A percentile compares a stretch with the other conserved stretches of the same genome.
These are phyloP conservation scores for Leguminivora glycinivorella DNA, from an alignment of 1,140 invertebrate genomes.

Conservation along the genomic window DNA sequence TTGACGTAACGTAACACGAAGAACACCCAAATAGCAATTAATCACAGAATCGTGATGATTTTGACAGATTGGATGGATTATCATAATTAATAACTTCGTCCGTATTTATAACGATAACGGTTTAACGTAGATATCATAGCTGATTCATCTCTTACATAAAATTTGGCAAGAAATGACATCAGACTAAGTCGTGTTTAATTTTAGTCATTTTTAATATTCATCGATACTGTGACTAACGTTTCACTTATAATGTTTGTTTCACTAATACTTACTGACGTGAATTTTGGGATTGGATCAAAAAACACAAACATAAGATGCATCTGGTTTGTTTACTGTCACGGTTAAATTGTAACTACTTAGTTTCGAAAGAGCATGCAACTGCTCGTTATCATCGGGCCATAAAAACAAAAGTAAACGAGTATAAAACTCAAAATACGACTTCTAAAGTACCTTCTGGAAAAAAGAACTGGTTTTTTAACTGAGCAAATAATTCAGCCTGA, in stretches of 20 bases:
- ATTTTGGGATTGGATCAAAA: conserved; percentile 5
- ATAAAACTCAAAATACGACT: conserved; percentile 25
- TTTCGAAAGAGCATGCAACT: conserved; percentile 24
- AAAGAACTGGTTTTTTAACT: not conserved
- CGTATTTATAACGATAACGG: conserved; percentile 20
- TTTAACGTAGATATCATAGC: conserved; percentile 12
- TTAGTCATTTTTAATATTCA: conserved; percentile 16
- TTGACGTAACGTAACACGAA: not conserved
- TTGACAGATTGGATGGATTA: conserved; percentile 21
- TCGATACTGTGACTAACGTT: not conserved
- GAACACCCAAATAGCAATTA: conserved; percentile 18
- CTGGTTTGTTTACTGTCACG: conserved; percentile 11
- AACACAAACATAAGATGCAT: not conserved
- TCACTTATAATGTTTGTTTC: too few species aligned
- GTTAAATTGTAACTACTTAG: conserved; percentile 25
- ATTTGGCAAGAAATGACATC: conserved; percentile 15
- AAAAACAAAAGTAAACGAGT: conserved; percentile 22
- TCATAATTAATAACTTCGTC: conserved; percentile 23
- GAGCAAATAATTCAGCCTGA: not conserved
- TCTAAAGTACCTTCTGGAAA: conserved; percentile 14
- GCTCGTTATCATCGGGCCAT: conserved; percentile 17
- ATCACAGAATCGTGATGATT: conserved; percentile 27
- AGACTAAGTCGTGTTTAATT: not conserved
- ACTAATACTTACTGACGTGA: not conserved
- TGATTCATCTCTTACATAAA: conserved; percentile 9